phyloP scores from a whole-genome alignment of 1,140 invertebrate genomes.

The Sesamia nonagrioides region DNA sequence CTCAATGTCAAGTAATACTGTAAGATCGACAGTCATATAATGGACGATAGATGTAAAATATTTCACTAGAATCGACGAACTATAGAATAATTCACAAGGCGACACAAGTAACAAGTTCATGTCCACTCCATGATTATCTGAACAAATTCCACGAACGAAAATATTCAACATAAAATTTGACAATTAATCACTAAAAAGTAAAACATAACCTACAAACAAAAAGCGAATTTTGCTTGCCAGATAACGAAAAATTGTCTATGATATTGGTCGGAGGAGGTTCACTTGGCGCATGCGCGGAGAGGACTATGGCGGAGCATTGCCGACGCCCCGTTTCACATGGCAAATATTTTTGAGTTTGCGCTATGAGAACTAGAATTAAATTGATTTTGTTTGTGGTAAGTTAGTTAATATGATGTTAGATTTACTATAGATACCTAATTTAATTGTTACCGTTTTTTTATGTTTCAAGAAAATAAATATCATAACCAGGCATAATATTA shows the following conservation, averaged over 20 bases:
- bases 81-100: conserved; percentile 52
- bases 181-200: conserved; percentile 84
- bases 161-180: conserved; percentile 82
- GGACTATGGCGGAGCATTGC: conserved; percentile 51
- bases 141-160: conserved; percentile 72
- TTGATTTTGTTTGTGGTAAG: conserved; percentile 50
- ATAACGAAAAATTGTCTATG: conserved; percentile 79
- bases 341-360: conserved; percentile 57
- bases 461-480: background rate
- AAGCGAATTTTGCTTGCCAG: conserved; percentile 74
- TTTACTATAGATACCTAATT: too few relatives aligned
- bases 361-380: conserved; percentile 49
- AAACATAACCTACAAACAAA: conserved; percentile 86
- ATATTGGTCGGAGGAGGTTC: conserved; percentile 50
- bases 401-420: background rate
- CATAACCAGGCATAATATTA: too few relatives aligned
- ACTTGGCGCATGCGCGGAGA: conserved; percentile 73
- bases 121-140: conserved; percentile 61
- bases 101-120: conserved; percentile 56
- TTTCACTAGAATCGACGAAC: conserved; percentile 49
- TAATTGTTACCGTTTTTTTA: background rate
- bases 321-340: conserved; percentile 45
- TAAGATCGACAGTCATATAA: conserved; percentile 65
- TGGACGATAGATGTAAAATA: conserved; percentile 51
- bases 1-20: conserved; percentile 78